Base-by-base conservation (phyloP, 2,797 vertebrate species). In the Atherinosoma microstoma region DNA sequence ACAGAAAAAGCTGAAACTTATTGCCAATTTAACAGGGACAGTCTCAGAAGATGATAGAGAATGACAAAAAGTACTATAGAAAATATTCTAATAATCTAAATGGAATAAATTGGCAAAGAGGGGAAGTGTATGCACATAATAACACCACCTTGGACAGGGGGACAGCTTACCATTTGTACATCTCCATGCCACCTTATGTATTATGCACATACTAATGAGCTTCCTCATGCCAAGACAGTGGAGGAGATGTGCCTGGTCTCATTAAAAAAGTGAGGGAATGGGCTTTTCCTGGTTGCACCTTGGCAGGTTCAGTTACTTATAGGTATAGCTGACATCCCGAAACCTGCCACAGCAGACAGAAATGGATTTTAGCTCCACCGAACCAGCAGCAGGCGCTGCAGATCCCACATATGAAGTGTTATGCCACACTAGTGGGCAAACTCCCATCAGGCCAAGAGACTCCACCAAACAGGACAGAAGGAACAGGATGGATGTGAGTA, bases 181-280 rank as follows among this genome's bases (percentile, higher is more conserved):
- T 86, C 64, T 83, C 61, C 16, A 69, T 63, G 29, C 66, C 57
- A 71, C 58, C 78, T 76, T 65, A 78, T 90, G 78, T 87, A 84
- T 91, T 85, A 91, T 92, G 90, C 84, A 86, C 89, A 88, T 88
- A 81, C 27, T 80, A 84, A 93, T 89, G 65, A 83, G 72, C 13
- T 47, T 86, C 67, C 58, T 65, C 3, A n/a, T 82, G 79, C 75
- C 32, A 34, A 83, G 70, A 80, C 64, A 66, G 79, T 67, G 63
- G 70, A 84, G 77, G 63, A 86, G 86, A 90, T 76, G 66, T 78
- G 85, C 75, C 77, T 83, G 49, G n/a, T 51, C 83, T 91, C 88
- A 90, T 93, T 93, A 92, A 86, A 93, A 76, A 27, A 51, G 70
- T 64, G 59, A 69, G 61, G 54, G 58, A 76, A 65, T 22, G 62